phyloP scores from a whole-genome alignment of 2,113 vertebrate species.

The Ictalurus punctatus region DNA sequence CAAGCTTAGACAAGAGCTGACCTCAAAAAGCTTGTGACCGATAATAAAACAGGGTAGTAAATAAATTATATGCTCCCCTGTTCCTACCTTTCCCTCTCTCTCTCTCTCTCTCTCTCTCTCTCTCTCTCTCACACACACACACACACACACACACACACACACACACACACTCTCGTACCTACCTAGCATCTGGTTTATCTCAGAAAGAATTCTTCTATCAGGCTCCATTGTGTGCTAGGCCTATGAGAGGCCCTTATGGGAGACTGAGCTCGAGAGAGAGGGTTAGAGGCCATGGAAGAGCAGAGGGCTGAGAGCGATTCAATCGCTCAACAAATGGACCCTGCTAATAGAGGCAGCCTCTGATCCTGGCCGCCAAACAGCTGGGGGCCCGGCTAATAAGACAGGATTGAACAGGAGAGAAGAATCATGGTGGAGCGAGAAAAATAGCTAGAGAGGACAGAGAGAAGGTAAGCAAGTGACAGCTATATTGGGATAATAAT shows the following conservation, averaged over 20 bases:
- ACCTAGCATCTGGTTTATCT: conserved; percentile 56
- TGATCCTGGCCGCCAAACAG: conserved; percentile 76
- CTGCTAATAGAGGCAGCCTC: conserved; percentile 75
- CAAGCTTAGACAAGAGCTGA: neutral
- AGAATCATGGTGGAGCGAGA: conserved; percentile 28
- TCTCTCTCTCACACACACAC: conserved; percentile 8
- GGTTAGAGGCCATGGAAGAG: conserved; percentile 52
- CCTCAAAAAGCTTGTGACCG: conserved; percentile 7
- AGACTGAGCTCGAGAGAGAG: conserved; percentile 45
- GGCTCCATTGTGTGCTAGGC: conserved; percentile 53
- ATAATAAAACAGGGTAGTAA: conserved; percentile 44
- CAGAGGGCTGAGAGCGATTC: conserved; percentile 71
- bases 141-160: conserved; percentile 9
- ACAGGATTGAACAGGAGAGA: conserved; percentile 68
- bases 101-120: conserved; percentile 5
- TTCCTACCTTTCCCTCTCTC: neutral
- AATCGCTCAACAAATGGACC: conserved; percentile 77
- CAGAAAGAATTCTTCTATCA: conserved; percentile 54
- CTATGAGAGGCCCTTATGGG: conserved; percentile 58
- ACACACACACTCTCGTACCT: conserved; percentile 21
- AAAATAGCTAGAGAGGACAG: conserved; percentile 44
- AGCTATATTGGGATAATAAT: conserved; percentile 45
- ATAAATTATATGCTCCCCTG: conserved; percentile 41
- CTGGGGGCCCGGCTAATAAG: conserved; percentile 75
- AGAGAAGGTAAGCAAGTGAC: conserved; percentile 60